Evolutionary conservation across 2,797 vertebrate species (phyloP).

Genomic region (Lindbergichthys nudifrons): DNA sequence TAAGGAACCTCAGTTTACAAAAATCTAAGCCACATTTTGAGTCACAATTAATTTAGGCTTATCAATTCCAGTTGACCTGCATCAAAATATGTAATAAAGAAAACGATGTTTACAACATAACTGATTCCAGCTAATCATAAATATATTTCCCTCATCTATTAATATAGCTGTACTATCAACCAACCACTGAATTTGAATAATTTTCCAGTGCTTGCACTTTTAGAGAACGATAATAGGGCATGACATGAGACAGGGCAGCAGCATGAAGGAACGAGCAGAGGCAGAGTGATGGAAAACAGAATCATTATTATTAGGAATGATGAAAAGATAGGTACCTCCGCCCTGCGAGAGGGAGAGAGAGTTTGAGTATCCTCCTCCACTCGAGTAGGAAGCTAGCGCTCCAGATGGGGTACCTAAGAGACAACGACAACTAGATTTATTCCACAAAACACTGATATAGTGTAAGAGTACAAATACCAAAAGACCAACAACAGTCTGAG

Average conservation of each 20-base stretch:
- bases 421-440: conserved; percentile 50
- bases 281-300: conserved; percentile 37
- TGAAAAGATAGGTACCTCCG: conserved; percentile 77
- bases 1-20: background rate
- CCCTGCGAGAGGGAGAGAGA: conserved; percentile 85
- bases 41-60: background rate
- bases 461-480: conserved; percentile 4
- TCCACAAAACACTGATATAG: too few relatives aligned
- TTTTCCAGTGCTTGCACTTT: background rate
- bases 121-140: background rate
- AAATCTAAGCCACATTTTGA: background rate
- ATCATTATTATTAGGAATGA: conserved; percentile 9
- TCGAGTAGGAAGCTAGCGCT: conserved; percentile 85
- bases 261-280: conserved; percentile 67
- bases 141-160: background rate
- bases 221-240: conserved; percentile 9
- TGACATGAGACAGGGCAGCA: conserved; percentile 80
- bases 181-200: background rate
- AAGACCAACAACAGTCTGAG: background rate
- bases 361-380: conserved; percentile 85
- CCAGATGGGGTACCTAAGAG: conserved; percentile 84
- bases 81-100: background rate
- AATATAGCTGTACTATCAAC: conserved; percentile 1
- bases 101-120: background rate
- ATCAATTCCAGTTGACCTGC: background rate